These are phyloP conservation scores for Drosophila paulistorum DNA, from an alignment of 1,140 invertebrate genomes.

Conservation along the genomic window DNA sequence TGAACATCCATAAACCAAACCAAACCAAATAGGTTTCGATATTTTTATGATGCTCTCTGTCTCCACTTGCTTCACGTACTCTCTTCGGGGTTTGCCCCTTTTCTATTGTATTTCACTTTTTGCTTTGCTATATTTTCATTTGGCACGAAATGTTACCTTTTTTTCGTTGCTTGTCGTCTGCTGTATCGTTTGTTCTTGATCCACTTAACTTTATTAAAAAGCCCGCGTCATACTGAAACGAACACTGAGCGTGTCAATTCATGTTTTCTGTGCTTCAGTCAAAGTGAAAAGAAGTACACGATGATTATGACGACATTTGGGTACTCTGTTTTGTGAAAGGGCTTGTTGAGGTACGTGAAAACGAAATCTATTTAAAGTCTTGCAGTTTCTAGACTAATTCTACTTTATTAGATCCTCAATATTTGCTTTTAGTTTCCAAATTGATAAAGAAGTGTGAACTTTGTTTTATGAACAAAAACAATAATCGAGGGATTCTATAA, in stretches of 20 bases:
- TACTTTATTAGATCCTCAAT: no score
- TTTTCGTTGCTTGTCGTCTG: conserved; percentile 8
- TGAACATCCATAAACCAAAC: conserved; percentile 24
- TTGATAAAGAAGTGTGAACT: no score
- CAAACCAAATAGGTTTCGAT: conserved; percentile 21
- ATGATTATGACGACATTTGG: background rate
- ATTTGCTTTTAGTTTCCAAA: no score
- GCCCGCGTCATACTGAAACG: conserved; percentile 27
- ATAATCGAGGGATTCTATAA: no score
- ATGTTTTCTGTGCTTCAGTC: conserved; percentile 20
- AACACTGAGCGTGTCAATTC: conserved; percentile 3
- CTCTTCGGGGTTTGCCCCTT: background rate
- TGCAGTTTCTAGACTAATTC: no score
- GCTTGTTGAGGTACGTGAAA: no score
- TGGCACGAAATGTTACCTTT: conserved; percentile 49
- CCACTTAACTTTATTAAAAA: conserved; percentile 72
- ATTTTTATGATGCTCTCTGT: conserved; percentile 11
- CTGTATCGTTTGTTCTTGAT: conserved; percentile 32
- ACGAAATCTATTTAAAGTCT: no score
- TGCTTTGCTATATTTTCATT: conserved; percentile 44
- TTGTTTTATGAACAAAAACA: no score
- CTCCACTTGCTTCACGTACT: background rate
- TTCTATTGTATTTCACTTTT: conserved; percentile 11
- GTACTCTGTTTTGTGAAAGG: no score
- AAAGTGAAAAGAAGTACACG: background rate